These are phyloP conservation scores for Sebastes steindachneri DNA, from an alignment of 2,797 vertebrate genomes.

Conservation along the genomic window DNA sequence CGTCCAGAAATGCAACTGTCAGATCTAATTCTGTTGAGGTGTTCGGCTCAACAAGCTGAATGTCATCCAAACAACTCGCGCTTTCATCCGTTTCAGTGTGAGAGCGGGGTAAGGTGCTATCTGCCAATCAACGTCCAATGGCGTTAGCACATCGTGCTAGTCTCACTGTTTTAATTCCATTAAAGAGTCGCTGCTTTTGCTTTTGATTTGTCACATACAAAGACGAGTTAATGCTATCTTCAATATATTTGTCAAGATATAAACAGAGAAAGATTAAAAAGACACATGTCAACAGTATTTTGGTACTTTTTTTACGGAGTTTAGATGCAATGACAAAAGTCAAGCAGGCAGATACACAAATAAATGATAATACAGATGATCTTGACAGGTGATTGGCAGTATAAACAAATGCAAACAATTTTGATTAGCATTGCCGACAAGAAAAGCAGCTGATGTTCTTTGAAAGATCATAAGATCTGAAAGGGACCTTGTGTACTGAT, in stretches of 20 bases:
- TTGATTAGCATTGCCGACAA: constrained; percentile 39
- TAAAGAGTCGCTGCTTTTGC: background rate
- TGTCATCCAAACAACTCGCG: constrained; percentile 46
- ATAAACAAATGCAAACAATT: constrained; percentile 38
- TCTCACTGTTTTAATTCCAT: constrained; percentile 33
- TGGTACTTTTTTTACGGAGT: constrained; percentile 15
- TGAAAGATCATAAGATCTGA: constrained; percentile 25
- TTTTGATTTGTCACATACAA: constrained; percentile 8
- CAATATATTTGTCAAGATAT: background rate
- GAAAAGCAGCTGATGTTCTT: constrained; percentile 18
- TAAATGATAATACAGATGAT: constrained; percentile 20
- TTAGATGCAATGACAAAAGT: constrained; percentile 23
- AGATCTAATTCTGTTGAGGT: constrained; percentile 46
- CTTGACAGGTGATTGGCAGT: constrained; percentile 55
- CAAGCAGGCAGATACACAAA: constrained; percentile 17
- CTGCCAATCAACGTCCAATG: constrained; percentile 61
- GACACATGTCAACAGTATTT: constrained; percentile 15
- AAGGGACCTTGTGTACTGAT: constrained; percentile 13
- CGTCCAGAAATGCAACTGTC: constrained; percentile 48
- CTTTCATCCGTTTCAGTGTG: constrained; percentile 47
- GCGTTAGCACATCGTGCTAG: constrained; percentile 6
- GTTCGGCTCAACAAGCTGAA: constrained; percentile 30
- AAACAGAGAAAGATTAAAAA: background rate
- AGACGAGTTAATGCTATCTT: background rate
- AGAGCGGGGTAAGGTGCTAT: constrained; percentile 24